These are phyloP conservation scores for Stichopus chloronotus DNA, from an alignment of 35 echinoderm and acorn worm genomes.

Conservation along the genomic window DNA sequence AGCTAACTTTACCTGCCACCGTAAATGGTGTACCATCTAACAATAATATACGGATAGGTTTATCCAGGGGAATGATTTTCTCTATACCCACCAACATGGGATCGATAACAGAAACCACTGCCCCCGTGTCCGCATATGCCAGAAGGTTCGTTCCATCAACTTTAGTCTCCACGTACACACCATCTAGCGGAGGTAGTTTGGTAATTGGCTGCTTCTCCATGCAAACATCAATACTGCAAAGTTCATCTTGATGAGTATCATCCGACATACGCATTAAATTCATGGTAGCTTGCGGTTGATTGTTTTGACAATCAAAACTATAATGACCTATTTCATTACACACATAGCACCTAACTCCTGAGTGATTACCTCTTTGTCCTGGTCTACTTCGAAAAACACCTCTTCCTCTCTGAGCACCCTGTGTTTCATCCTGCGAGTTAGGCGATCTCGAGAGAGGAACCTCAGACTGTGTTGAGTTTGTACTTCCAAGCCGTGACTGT, in stretches of 20 bases:
- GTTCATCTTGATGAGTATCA: not conserved
- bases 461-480: not conserved
- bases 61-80: not conserved
- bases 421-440: not conserved
- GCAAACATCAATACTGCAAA: not conserved
- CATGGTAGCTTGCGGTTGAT: not conserved
- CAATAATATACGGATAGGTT: not conserved
- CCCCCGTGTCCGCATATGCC: not conserved
- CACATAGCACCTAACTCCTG: not conserved
- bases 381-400: not conserved
- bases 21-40: constrained; percentile 1
- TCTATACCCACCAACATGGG: not conserved
- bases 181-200: not conserved
- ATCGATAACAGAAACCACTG: constrained; percentile 3
- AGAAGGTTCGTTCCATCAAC: constrained; percentile 6
- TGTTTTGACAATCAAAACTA: not conserved
- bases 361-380: not conserved
- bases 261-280: not conserved
- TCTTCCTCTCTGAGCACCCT: not conserved
- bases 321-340: constrained; percentile 34
- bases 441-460: not conserved
- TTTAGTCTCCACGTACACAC: not conserved
- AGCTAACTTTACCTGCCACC: not conserved
- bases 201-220: not conserved
- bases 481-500: no score